A percentile compares a stretch with the other conserved stretches of the same genome.
Conservation (phyloP, 2,888 invertebrate species). For the Scrobipalpa atriplicella region DNA sequence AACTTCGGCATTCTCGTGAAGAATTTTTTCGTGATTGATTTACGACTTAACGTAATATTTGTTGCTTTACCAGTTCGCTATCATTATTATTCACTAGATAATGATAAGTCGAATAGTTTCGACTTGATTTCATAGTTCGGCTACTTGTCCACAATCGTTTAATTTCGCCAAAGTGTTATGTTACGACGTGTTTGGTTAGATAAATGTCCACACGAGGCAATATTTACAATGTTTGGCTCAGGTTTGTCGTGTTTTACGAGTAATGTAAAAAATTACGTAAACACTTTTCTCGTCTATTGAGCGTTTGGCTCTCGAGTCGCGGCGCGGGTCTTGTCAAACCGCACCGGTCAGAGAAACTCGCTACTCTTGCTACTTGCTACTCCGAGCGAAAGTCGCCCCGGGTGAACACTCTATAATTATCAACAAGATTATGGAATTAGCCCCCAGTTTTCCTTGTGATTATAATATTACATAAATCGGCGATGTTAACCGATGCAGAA, state of each 20-base stretch:
- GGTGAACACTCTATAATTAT: slow-evolving; percentile 50
- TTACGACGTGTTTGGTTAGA: background rate
- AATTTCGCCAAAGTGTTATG: background rate
- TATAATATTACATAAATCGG: slow-evolving; percentile 45
- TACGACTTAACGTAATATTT: background rate
- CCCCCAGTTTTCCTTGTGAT: slow-evolving; percentile 58
- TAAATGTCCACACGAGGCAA: background rate
- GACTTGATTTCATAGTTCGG: background rate
- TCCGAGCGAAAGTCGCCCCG: slow-evolving; percentile 65
- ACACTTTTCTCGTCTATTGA: slow-evolving; percentile 7
- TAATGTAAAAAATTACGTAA: slow-evolving; percentile 9
- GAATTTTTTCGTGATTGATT: background rate
- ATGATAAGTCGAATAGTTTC: background rate
- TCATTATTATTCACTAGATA: background rate
- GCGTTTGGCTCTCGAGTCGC: background rate
- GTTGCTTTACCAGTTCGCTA: background rate
- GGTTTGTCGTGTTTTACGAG: slow-evolving; percentile 10
- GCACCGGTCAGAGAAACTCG: slow-evolving; percentile 52
- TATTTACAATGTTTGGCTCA: background rate
- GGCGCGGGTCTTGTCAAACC: slow-evolving; percentile 42
- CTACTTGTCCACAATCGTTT: background rate
- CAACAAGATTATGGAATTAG: slow-evolving; percentile 59
- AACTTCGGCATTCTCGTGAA: background rate
- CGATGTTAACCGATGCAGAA: slow-evolving; percentile 33
- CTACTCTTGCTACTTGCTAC: background rate